Conservation (phyloP, 2,113 vertebrate genomes). For the Nesospiza acunhae region DNA sequence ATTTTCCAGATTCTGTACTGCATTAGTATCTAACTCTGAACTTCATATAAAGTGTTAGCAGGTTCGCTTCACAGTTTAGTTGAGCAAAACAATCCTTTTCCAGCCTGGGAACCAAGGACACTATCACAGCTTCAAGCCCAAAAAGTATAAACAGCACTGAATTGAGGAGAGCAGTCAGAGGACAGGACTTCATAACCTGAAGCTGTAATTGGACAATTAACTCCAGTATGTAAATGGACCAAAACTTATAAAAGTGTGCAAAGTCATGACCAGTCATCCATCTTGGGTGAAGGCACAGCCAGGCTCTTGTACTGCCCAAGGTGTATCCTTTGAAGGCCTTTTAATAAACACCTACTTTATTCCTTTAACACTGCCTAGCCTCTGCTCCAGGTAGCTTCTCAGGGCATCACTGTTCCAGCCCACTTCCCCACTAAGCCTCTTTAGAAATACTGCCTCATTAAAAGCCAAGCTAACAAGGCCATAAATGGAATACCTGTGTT, state of each 20-base stretch:
- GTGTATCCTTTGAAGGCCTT: neutral
- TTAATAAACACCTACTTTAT: neutral
- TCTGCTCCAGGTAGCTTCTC: neutral
- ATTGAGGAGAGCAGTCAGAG: neutral
- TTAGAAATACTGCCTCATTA: neutral
- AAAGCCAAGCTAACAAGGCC: neutral
- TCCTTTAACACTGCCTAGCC: neutral
- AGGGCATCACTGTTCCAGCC: neutral
- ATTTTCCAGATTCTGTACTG: neutral
- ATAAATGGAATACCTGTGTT: neutral
- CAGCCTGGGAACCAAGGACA: neutral
- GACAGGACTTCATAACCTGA: neutral
- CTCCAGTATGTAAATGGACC: neutral
- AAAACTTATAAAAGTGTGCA: neutral
- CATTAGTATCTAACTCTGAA: neutral
- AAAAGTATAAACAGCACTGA: neutral
- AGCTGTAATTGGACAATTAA: neutral
- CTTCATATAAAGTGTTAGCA: neutral
- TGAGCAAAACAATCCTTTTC: neutral
- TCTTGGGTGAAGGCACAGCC: neutral
- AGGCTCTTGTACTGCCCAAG: neutral
- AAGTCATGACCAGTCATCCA: neutral
- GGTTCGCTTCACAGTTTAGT: neutral
- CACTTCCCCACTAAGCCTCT: neutral
- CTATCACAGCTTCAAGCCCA: neutral